phyloP scores from a whole-genome alignment of 2,113 vertebrate species.

The Triplophysa dalaica region DNA sequence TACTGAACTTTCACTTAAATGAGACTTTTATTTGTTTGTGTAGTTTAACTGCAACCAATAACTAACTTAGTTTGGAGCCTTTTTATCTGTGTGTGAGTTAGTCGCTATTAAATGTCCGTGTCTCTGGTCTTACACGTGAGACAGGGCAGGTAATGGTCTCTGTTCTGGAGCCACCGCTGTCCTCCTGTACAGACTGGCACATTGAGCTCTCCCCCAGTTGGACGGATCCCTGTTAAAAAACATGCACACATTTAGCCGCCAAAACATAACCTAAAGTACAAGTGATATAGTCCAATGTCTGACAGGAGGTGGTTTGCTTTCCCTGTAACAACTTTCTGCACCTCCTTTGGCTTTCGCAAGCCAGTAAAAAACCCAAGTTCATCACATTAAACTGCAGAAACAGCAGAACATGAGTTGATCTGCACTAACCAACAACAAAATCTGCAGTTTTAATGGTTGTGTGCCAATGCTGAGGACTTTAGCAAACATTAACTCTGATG shows the following conservation, averaged over 20 bases:
- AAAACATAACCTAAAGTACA: background rate
- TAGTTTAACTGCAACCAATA: background rate
- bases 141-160: slow-evolving; percentile 40
- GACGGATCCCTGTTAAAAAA: slow-evolving; percentile 75
- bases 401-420: background rate
- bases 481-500: no score
- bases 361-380: background rate
- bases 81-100: no score
- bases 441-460: background rate
- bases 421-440: background rate
- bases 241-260: slow-evolving; percentile 1
- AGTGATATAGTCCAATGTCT: no score
- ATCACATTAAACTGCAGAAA: background rate
- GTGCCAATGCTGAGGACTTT: no score
- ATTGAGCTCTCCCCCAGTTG: slow-evolving; percentile 77
- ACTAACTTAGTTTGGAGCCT: no score
- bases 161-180: slow-evolving; percentile 68
- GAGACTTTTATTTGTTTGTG: background rate
- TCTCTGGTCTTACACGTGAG: slow-evolving; percentile 48
- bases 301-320: background rate
- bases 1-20: background rate
- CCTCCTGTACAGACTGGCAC: slow-evolving; percentile 66
- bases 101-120: background rate
- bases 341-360: background rate
- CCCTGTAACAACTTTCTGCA: background rate